Evolutionary conservation across 2,888 invertebrate genomes (phyloP).

Genomic region (Latrodectus hesperus): DNA sequence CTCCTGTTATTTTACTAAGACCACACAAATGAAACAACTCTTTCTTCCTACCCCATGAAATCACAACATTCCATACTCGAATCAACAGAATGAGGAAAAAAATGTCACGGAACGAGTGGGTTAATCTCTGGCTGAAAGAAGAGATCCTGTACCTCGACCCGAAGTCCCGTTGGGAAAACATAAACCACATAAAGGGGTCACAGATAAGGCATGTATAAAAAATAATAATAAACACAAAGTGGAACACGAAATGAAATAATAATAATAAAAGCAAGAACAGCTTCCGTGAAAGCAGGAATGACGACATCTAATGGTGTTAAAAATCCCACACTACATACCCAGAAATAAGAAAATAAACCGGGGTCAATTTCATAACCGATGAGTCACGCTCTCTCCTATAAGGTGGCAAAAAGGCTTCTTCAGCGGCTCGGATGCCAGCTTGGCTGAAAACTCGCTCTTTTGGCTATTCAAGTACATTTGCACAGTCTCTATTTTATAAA

Average conservation of each 20-base stretch:
- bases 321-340: slow-evolving; percentile 50
- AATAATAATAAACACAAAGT: slow-evolving; percentile 6
- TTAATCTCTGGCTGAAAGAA: too few relatives aligned
- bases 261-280: slow-evolving; percentile 20
- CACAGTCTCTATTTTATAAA: too few relatives aligned
- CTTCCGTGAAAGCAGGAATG: slow-evolving; percentile 38
- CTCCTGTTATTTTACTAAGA: too few relatives aligned
- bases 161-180: too few relatives aligned
- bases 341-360: slow-evolving; percentile 55
- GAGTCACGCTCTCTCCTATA: slow-evolving; percentile 35
- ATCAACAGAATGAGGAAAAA: slow-evolving; percentile 6
- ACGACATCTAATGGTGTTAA: slow-evolving; percentile 47
- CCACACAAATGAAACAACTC: background rate
- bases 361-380: slow-evolving; percentile 50
- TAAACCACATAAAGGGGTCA: background rate
- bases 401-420: slow-evolving; percentile 43
- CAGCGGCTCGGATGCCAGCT: background rate
- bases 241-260: slow-evolving; percentile 12
- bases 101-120: too few relatives aligned
- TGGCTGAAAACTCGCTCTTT: background rate
- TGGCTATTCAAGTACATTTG: too few relatives aligned
- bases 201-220: slow-evolving; percentile 1
- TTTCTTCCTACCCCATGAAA: background rate
- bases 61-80: background rate
- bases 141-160: too few relatives aligned